These are phyloP conservation scores for Arenaria interpres DNA, from an alignment of 2,113 vertebrate genomes.

Conservation along the genomic window DNA sequence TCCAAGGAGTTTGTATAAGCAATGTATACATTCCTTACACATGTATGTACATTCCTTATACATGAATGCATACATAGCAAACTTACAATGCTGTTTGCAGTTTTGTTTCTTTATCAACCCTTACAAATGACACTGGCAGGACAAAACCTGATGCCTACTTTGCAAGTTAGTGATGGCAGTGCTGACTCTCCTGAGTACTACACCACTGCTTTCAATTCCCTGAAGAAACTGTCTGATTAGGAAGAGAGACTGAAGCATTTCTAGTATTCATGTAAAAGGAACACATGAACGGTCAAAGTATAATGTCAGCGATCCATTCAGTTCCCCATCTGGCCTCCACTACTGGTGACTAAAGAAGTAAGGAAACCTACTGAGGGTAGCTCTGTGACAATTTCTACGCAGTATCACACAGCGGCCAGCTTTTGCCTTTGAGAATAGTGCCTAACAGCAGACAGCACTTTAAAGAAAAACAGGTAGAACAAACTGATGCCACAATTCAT, in stretches of 20 bases:
- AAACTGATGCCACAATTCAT: not conserved
- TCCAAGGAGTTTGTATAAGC: not conserved
- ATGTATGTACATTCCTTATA: too few relatives aligned
- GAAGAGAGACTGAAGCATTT: constrained; percentile 25
- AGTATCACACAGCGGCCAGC: rapidly evolving
- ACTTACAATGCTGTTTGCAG: rapidly evolving
- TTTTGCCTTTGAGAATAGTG: not conserved
- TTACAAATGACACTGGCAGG: not conserved
- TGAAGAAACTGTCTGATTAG: not conserved
- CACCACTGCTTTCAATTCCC: constrained; percentile 3
- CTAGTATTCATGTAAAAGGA: not conserved
- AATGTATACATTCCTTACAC: not conserved
- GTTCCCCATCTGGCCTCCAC: not conserved
- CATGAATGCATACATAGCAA: not conserved
- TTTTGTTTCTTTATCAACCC: not conserved
- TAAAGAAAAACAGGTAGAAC: not conserved
- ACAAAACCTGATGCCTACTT: not conserved
- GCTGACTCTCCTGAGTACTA: not conserved
- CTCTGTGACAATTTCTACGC: not conserved
- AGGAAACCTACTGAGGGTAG: not conserved
- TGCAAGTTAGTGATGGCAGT: not conserved
- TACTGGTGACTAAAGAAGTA: not conserved
- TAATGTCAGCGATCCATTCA: not conserved
- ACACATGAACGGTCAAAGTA: not conserved
- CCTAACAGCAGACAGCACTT: not conserved